A percentile compares a stretch with the other conserved stretches of the same genome.
These are phyloP conservation scores for Sinhomidia bicolor DNA, from an alignment of 2,888 invertebrate genomes.

Conservation along the genomic window DNA sequence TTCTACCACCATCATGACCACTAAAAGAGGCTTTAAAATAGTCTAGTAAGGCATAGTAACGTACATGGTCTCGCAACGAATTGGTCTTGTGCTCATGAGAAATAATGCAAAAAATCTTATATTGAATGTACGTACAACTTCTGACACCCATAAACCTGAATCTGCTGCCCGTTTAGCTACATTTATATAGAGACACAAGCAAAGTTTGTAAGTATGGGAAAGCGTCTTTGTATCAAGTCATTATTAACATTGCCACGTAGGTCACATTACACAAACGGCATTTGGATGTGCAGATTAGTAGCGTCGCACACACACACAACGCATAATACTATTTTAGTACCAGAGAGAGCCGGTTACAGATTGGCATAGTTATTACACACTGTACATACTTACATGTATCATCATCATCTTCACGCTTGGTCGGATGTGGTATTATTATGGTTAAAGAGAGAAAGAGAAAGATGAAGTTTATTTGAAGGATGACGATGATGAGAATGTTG, in stretches of 20 bases:
- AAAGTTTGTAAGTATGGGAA: not conserved
- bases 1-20: not conserved
- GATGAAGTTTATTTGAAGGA: constrained; percentile 28
- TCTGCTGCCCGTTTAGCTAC: not conserved
- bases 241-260: constrained; percentile 69
- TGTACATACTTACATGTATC: not conserved
- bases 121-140: too few species aligned
- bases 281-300: constrained; percentile 41
- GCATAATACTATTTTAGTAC: too few species aligned
- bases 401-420: too few species aligned
- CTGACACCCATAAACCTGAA: constrained; percentile 2
- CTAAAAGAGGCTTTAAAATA: not conserved
- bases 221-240: constrained; percentile 17
- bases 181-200: not conserved
- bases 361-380: not conserved
- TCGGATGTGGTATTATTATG: not conserved
- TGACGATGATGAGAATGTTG: too few species aligned
- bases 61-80: not conserved
- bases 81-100: not conserved
- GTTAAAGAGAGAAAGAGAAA: not conserved
- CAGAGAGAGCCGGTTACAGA: not conserved
- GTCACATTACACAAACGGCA: constrained; percentile 68
- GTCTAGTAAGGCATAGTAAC: too few species aligned
- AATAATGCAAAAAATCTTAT: too few species aligned
- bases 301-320: not conserved